phyloP scores from a whole-genome alignment of 1,140 invertebrate genomes.

The Drosophila eugracilis region DNA sequence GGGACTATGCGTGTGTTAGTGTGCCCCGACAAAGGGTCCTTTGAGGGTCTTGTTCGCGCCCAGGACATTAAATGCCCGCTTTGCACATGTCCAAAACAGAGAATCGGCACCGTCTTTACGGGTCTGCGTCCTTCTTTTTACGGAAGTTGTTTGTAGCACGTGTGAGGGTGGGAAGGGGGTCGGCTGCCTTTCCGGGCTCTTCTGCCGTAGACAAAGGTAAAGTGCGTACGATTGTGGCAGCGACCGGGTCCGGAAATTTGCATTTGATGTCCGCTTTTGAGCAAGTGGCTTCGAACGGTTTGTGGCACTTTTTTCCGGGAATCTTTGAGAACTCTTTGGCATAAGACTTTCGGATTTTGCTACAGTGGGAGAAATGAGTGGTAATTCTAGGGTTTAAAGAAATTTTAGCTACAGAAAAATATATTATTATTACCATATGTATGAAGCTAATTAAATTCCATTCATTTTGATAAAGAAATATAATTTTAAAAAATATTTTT shows the following conservation, averaged over 20 bases:
- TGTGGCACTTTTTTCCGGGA: slow-evolving; percentile 4
- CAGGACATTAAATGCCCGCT: slow-evolving; percentile 72
- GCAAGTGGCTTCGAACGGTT: slow-evolving; percentile 13
- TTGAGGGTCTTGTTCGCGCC: slow-evolving; percentile 44
- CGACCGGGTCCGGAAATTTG: slow-evolving; percentile 37
- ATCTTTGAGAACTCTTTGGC: slow-evolving; percentile 5
- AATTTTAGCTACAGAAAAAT: too few relatives aligned
- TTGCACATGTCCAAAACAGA: slow-evolving; percentile 78
- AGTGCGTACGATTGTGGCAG: slow-evolving; percentile 44
- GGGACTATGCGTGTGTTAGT: too few relatives aligned
- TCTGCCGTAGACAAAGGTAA: slow-evolving; percentile 63
- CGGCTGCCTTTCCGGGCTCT: slow-evolving; percentile 5
- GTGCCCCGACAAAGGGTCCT: slow-evolving; percentile 58
- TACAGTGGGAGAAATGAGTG: background rate
- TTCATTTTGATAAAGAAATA: too few relatives aligned
- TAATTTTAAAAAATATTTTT: too few relatives aligned
- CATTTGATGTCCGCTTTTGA: slow-evolving; percentile 52
- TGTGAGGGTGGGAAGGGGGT: slow-evolving; percentile 1
- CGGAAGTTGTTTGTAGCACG: slow-evolving; percentile 26
- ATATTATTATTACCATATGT: too few relatives aligned
- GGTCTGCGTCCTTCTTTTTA: slow-evolving; percentile 14
- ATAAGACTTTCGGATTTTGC: background rate
- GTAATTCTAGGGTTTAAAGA: background rate
- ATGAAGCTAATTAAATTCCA: too few relatives aligned
- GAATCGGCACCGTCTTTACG: slow-evolving; percentile 42